Conservation (phyloP, 1,140 invertebrate genomes). For the Euwallacea fornicatus region DNA sequence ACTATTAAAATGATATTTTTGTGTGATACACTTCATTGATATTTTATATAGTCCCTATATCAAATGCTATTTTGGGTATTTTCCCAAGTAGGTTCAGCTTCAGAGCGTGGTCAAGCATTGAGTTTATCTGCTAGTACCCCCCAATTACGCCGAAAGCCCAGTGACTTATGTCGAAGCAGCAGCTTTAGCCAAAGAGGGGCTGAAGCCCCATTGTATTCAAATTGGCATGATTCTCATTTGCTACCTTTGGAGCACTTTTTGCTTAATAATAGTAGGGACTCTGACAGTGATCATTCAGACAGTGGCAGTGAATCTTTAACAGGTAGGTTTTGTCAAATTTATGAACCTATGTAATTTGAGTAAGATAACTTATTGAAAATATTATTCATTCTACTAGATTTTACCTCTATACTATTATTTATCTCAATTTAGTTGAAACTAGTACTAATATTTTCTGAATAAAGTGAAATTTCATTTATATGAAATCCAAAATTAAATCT, state of each 20-base stretch:
- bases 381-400: no score
- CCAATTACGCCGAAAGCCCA: constrained; percentile 50
- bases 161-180: constrained; percentile 52
- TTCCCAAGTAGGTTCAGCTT: constrained; percentile 36
- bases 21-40: no score
- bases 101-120: constrained; percentile 48
- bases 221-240: constrained; percentile 73
- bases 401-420: no score
- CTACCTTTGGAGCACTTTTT: constrained; percentile 86
- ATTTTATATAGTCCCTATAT: no score
- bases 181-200: constrained; percentile 52
- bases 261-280: constrained; percentile 74
- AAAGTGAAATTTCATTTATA: no score
- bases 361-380: no score
- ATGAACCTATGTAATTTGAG: neutral
- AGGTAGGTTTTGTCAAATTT: constrained; percentile 35
- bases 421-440: no score
- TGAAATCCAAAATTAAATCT: no score
- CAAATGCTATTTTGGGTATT: no score
- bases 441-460: no score
- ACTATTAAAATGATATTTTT: no score
- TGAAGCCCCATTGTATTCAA: constrained; percentile 67
- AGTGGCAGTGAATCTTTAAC: constrained; percentile 54
- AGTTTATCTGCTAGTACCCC: constrained; percentile 54
- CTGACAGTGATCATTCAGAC: constrained; percentile 60